These are phyloP conservation scores for Synergus gifuensis DNA, from an alignment of 2,888 invertebrate species.

Conservation along the genomic window DNA sequence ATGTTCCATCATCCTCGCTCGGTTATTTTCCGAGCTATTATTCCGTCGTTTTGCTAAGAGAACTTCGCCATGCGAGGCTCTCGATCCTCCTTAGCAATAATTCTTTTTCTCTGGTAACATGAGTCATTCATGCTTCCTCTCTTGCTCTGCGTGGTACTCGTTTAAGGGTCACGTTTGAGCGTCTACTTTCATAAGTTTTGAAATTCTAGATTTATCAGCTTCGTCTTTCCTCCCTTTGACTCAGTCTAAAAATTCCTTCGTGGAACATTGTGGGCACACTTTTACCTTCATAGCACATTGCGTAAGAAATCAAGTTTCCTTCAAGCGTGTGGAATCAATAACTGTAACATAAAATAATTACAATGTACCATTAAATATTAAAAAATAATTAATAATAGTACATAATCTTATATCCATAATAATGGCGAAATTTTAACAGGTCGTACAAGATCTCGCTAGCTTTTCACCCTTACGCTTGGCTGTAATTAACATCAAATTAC, in stretches of 20 bases:
- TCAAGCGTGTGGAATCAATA: background rate
- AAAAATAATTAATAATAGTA: background rate
- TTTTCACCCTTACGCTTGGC: background rate
- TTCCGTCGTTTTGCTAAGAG: slow-evolving; percentile 40
- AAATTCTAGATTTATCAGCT: slow-evolving; percentile 34
- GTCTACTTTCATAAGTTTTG: background rate
- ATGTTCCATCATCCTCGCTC: slow-evolving; percentile 82
- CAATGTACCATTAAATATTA: background rate
- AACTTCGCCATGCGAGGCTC: slow-evolving; percentile 46
- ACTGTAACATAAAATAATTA: background rate
- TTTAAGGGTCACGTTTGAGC: background rate
- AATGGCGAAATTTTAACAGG: background rate
- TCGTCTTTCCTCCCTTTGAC: background rate
- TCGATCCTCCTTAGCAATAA: slow-evolving; percentile 27
- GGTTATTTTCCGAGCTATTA: slow-evolving; percentile 45
- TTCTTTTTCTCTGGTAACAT: slow-evolving; percentile 25
- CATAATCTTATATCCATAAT: background rate
- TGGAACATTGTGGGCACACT: background rate
- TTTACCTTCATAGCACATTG: slow-evolving; percentile 14
- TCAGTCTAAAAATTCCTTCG: slow-evolving; percentile 5
- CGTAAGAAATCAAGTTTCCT: background rate
- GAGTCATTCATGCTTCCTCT: slow-evolving; percentile 37
- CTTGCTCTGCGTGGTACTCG: slow-evolving; percentile 12
- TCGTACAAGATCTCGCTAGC: background rate
- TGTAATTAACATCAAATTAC: background rate